Percentiles rank a stretch among this genome's conserved stretches.
Conservation (phyloP, 2,888 invertebrate species). For the Bombylius major region DNA sequence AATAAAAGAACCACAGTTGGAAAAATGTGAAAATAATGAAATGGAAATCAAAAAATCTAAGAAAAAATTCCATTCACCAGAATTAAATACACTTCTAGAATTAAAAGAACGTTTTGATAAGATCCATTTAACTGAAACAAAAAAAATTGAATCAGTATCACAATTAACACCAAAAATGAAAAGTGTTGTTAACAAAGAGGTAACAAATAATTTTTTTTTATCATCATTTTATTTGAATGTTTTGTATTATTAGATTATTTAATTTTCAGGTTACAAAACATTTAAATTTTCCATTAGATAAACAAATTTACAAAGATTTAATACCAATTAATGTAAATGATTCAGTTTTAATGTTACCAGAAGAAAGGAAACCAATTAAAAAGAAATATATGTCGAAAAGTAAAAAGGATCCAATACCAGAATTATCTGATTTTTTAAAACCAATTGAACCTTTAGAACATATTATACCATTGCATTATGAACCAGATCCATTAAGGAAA, state of each 20-base stretch:
- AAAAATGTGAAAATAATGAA: not conserved
- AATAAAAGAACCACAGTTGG: not conserved
- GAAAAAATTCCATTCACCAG: slow-evolving; percentile 12
- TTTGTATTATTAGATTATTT: not conserved
- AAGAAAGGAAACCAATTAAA: slow-evolving; percentile 12
- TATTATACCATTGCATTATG: slow-evolving; percentile 10
- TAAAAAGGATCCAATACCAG: slow-evolving; percentile 18
- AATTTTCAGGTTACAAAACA: slow-evolving; percentile 23
- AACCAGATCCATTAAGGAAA: not conserved
- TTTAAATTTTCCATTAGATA: slow-evolving; percentile 23
- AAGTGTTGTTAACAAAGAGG: slow-evolving; percentile 22
- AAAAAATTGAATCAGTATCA: not conserved
- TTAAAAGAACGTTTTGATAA: slow-evolving; percentile 16
- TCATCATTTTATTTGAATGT: not conserved
- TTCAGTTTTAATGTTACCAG: slow-evolving; percentile 14
- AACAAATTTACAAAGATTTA: slow-evolving; percentile 23
- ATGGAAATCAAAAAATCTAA: not conserved
- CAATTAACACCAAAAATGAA: slow-evolving; percentile 20
- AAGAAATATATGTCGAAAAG: slow-evolving; percentile 11
- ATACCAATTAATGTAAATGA: slow-evolving; percentile 28
- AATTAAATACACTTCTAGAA: slow-evolving; percentile 20
- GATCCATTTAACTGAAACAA: slow-evolving; percentile 11
- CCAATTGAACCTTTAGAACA: slow-evolving; percentile 17
- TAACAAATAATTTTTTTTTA: slow-evolving; percentile 5
- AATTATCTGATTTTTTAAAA: slow-evolving; percentile 22